These are phyloP conservation scores for Aplodontia rufa DNA, from an alignment of 2,113 vertebrate species.

Conservation along the genomic window DNA sequence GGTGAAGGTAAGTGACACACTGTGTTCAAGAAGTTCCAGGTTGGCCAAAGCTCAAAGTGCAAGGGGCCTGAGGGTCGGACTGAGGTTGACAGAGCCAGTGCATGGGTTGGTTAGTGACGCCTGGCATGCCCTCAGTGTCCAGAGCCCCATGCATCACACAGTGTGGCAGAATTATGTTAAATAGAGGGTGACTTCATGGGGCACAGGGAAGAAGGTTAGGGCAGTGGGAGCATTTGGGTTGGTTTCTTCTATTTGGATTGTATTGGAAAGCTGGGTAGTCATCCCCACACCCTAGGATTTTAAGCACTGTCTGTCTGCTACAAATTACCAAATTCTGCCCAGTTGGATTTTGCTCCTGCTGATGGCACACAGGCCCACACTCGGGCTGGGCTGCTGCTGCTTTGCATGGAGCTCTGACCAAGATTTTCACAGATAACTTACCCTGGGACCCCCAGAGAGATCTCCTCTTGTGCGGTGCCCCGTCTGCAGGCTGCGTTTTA, in stretches of 20 bases:
- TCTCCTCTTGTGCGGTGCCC: neutral
- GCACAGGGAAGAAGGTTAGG: no score
- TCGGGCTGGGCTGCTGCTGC: rapidly evolving
- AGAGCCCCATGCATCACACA: rapidly evolving
- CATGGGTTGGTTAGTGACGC: neutral
- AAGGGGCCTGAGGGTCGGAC: no score
- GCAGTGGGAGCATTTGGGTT: no score
- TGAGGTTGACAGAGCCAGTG: neutral
- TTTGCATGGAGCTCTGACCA: neutral
- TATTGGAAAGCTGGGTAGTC: neutral
- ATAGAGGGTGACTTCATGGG: no score
- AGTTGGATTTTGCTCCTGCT: neutral
- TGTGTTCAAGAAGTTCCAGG: neutral
- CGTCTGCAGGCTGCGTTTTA: neutral
- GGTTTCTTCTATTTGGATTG: neutral
- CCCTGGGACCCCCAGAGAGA: neutral
- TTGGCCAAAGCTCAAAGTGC: rapidly evolving
- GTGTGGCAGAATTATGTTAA: neutral
- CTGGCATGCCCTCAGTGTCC: rapidly evolving
- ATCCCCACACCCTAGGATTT: neutral
- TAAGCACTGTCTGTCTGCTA: neutral
- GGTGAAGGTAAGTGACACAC: neutral
- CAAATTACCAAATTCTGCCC: neutral
- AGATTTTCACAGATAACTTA: neutral
- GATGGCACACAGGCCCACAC: neutral